These are phyloP conservation scores for Morone saxatilis DNA, from an alignment of 2,113 vertebrate genomes.

Conservation along the genomic window DNA sequence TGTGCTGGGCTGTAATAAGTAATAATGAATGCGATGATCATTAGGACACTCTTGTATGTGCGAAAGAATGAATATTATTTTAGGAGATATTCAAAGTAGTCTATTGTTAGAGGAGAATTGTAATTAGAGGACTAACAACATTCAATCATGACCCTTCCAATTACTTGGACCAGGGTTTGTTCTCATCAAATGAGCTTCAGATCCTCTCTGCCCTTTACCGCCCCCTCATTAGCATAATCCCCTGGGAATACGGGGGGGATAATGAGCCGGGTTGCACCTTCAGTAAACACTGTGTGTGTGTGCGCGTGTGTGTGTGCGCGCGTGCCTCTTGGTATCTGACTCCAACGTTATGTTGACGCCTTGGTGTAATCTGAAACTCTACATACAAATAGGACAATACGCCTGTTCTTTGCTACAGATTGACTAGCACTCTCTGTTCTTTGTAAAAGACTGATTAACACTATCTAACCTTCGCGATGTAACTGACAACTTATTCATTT, in stretches of 20 bases:
- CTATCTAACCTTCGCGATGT: too few species aligned
- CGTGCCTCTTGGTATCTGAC: too few species aligned
- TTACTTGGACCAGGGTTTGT: conserved; percentile 73
- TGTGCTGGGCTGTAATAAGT: conserved; percentile 35
- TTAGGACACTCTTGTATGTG: conserved; percentile 32
- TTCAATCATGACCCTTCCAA: conserved; percentile 78
- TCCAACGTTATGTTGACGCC: too few species aligned
- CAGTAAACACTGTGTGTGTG: conserved; percentile 51
- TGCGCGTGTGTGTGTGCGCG: too few species aligned
- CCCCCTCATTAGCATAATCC: conserved; percentile 80
- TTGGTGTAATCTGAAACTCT: too few species aligned
- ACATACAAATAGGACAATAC: too few species aligned
- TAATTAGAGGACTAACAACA: conserved; percentile 72
- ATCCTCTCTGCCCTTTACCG: conserved; percentile 78
- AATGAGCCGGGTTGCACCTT: conserved; percentile 76
- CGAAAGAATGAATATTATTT: conserved; percentile 53
- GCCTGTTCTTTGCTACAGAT: too few species aligned
- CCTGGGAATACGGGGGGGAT: conserved; percentile 68
- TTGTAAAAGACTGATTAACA: too few species aligned
- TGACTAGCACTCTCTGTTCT: too few species aligned
- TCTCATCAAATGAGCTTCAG: conserved; percentile 76
- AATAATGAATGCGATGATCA: conserved; percentile 39
- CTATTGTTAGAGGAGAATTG: conserved; percentile 66
- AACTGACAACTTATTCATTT: too few species aligned
- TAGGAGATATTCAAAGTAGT: conserved; percentile 58